Base-by-base conservation (phyloP, 2,113 vertebrate genomes). In the Eidolon helvum region DNA sequence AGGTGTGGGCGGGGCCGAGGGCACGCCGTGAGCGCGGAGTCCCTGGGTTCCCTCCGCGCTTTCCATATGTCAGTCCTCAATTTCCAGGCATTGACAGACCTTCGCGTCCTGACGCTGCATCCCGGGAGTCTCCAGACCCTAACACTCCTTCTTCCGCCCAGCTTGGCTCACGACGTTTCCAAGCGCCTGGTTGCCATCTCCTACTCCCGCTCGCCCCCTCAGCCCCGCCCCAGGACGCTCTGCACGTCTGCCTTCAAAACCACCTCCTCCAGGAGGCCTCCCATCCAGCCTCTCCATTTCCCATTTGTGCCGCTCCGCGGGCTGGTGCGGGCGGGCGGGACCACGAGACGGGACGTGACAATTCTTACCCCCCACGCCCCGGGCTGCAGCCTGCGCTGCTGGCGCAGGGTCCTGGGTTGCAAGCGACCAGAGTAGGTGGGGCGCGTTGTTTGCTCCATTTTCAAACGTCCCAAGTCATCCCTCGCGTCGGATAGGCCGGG, bases 1-100 rank as follows among this genome's bases (percentile, higher is more conserved):
- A 97, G 97, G 97, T 97, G 75, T 35, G 65, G 95, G 97, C 55
- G 96, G 95, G 82, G 78, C 78, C 2, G 78, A 83, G 90, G 72
- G 63, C 40, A 0, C 87, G 68, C 68, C 4, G 26, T 0, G 19
- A 4, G 68, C 0, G 4, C 19, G 69, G 77, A 35, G 77, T 93
- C 92, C 69, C 71, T 0, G 83, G 0, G 43, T 68, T 33, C 4
- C 1, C 43, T 9, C 22, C 0, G 72, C 45, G 5, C 10, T 5
- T 53, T 55, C 38, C 74, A 4, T 30, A 30, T 40, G 33, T 22
- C 33, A 22, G 28, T 30, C 22, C 40, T 68, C 8, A 0, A 9
- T 4, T 1, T 16, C 16, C 15, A 75, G 86, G 43, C 10, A 2
- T 2, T 14, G 7, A 7, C 30, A 1, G 11, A 5, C 28, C 55